Evolutionary conservation across 2,888 invertebrate species (phyloP).

Genomic region (Diogma glabrata): DNA sequence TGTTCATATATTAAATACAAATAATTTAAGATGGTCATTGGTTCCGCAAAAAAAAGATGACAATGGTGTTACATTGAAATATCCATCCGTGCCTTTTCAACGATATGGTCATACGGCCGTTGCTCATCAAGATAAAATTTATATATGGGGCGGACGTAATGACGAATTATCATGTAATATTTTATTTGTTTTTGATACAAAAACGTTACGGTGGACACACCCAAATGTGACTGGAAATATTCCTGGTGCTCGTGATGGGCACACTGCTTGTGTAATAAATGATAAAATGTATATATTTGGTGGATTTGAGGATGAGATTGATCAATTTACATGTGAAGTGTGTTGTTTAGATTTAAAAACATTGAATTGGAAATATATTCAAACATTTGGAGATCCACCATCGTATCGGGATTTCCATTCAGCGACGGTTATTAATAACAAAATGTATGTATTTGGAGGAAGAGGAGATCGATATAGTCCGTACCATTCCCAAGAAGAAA

Average conservation of each 20-base stretch:
- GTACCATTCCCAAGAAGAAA: slow-evolving; percentile 53
- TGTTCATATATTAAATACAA: slow-evolving; percentile 71
- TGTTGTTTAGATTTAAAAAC: slow-evolving; percentile 62
- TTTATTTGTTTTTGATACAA: slow-evolving; percentile 71
- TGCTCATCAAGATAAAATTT: slow-evolving; percentile 55
- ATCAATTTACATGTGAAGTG: slow-evolving; percentile 68
- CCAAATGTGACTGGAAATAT: slow-evolving; percentile 53
- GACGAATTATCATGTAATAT: slow-evolving; percentile 64
- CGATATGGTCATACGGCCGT: slow-evolving; percentile 87
- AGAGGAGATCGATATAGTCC: slow-evolving; percentile 61
- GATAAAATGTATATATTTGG: slow-evolving; percentile 82
- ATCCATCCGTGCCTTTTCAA: slow-evolving; percentile 59
- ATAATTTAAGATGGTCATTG: slow-evolving; percentile 48
- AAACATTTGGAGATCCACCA: slow-evolving; percentile 51
- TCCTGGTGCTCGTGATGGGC: slow-evolving; percentile 82
- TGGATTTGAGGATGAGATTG: slow-evolving; percentile 76
- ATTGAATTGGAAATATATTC: slow-evolving; percentile 56
- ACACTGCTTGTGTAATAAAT: slow-evolving; percentile 71
- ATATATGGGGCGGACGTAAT: slow-evolving; percentile 88
- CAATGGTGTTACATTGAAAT: slow-evolving; percentile 33
- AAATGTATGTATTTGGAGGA: slow-evolving; percentile 87
- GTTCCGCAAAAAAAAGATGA: slow-evolving; percentile 41
- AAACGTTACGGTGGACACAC: slow-evolving; percentile 52
- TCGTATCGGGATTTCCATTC: slow-evolving; percentile 81
- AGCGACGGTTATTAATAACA: slow-evolving; percentile 59